Percentiles rank a stretch among this genome's conserved stretches.
Conservation (phyloP, 1,140 invertebrate genomes). For the Choristoneura fumiferana region DNA sequence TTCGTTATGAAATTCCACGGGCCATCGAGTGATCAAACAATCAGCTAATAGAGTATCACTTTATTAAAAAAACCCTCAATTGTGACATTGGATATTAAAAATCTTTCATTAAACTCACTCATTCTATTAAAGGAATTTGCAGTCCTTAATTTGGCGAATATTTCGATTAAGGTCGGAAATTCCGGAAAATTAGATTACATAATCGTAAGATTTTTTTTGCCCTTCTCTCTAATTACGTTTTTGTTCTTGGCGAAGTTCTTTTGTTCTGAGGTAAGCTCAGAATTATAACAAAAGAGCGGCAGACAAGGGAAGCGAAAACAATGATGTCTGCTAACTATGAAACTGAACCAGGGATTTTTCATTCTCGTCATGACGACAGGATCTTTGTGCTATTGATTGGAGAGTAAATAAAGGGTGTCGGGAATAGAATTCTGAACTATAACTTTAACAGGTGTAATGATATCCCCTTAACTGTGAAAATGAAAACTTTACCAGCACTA, state of each 20-base stretch:
- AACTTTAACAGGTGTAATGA: neutral
- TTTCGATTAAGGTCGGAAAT: no score
- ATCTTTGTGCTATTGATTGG: conserved; percentile 15
- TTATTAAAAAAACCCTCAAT: no score
- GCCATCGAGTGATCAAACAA: no score
- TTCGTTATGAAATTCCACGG: no score
- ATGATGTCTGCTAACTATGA: conserved; percentile 62
- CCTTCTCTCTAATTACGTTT: conserved; percentile 67
- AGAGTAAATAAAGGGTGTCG: neutral
- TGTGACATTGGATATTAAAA: no score
- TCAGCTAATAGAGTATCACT: no score
- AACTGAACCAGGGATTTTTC: conserved; percentile 47
- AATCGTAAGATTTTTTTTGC: conserved; percentile 40
- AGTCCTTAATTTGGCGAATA: no score
- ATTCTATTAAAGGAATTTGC: no score
- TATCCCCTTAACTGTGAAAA: no score
- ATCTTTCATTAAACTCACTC: no score
- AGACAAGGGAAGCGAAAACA: conserved; percentile 62
- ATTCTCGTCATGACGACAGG: conserved; percentile 38
- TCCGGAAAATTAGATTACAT: conserved; percentile 9
- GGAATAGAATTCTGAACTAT: neutral
- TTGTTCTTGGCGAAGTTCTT: conserved; percentile 64
- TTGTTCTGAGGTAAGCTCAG: conserved; percentile 59
- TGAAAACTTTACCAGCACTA: no score
- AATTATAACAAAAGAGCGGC: conserved; percentile 66